A percentile compares a stretch with the other conserved stretches of the same genome.
These are phyloP conservation scores for Bombyx mori DNA, from an alignment of 1,140 invertebrate species.

Conservation along the genomic window DNA sequence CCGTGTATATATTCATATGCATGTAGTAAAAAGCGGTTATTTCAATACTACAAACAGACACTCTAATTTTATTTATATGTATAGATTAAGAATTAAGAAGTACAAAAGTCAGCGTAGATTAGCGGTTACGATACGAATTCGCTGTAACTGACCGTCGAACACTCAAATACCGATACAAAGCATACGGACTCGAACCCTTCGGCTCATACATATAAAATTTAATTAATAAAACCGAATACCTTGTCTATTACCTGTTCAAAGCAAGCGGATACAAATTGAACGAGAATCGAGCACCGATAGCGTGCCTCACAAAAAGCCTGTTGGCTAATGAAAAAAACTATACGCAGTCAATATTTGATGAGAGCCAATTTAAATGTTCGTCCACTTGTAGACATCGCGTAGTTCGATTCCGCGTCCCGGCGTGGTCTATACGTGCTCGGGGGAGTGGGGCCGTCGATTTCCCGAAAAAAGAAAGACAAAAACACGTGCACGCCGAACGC, in stretches of 20 bases:
- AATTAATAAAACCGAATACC: neutral
- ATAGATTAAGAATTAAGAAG: too few species aligned
- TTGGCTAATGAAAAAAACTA: slow-evolving; percentile 67
- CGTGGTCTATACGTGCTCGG: slow-evolving; percentile 33
- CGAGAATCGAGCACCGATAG: slow-evolving; percentile 27
- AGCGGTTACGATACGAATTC: too few species aligned
- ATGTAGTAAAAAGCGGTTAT: too few species aligned
- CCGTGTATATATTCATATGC: too few species aligned
- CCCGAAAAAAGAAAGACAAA: slow-evolving; percentile 60
- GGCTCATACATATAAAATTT: too few species aligned
- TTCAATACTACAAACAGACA: too few species aligned
- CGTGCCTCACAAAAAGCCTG: slow-evolving; percentile 49
- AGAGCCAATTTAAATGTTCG: slow-evolving; percentile 69
- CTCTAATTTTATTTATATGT: too few species aligned
- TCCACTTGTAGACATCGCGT: slow-evolving; percentile 70
- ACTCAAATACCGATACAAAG: too few species aligned
- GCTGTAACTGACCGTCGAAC: too few species aligned
- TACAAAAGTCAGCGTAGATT: too few species aligned
- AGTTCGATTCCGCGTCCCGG: slow-evolving; percentile 43
- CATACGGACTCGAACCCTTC: too few species aligned
- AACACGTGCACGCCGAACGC: slow-evolving; percentile 12
- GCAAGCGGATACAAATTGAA: slow-evolving; percentile 53
- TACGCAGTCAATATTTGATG: slow-evolving; percentile 69
- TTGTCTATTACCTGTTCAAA: slow-evolving; percentile 28
- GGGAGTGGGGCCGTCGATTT: slow-evolving; percentile 40